Percentiles rank a stretch among this genome's conserved stretches.
Conservation (phyloP, 64 coral and sea anemone genomes). For the Anthopleura sola region DNA sequence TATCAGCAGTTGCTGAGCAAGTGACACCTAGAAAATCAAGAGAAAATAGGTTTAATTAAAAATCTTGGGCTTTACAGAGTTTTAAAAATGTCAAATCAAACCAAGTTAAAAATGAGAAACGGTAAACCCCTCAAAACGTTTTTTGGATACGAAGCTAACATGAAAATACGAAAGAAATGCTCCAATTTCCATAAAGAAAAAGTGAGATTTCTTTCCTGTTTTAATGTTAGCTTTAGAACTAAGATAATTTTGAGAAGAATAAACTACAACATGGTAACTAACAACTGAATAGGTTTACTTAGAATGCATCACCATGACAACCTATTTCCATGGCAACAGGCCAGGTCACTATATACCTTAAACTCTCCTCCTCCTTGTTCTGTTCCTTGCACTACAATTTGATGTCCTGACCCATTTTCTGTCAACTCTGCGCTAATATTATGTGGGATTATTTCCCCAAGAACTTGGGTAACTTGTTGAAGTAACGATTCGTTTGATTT, state of each 20-base stretch:
- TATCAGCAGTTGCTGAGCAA: slow-evolving; percentile 82
- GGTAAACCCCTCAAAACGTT: too few species aligned
- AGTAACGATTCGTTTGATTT: slow-evolving; percentile 67
- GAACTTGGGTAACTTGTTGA: slow-evolving; percentile 81
- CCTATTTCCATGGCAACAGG: background rate
- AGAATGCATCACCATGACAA: background rate
- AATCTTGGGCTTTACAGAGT: background rate
- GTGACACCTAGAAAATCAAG: slow-evolving; percentile 30
- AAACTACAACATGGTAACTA: too few species aligned
- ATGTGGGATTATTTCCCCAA: slow-evolving; percentile 84
- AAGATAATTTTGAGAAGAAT: too few species aligned
- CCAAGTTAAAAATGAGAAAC: too few species aligned
- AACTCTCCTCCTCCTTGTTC: slow-evolving; percentile 79
- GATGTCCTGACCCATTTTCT: slow-evolving; percentile 57
- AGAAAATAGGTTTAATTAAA: background rate
- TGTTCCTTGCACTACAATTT: slow-evolving; percentile 80
- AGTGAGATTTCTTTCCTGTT: too few species aligned
- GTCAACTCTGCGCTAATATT: slow-evolving; percentile 77
- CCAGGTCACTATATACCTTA: slow-evolving; percentile 22
- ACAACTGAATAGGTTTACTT: background rate
- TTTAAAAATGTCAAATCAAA: too few species aligned
- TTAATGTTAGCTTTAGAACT: too few species aligned
- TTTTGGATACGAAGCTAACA: too few species aligned
- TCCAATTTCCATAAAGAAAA: too few species aligned
- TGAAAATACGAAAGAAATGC: too few species aligned